Conservation (phyloP, 2,113 vertebrate species). For the Salvelinus fontinalis region DNA sequence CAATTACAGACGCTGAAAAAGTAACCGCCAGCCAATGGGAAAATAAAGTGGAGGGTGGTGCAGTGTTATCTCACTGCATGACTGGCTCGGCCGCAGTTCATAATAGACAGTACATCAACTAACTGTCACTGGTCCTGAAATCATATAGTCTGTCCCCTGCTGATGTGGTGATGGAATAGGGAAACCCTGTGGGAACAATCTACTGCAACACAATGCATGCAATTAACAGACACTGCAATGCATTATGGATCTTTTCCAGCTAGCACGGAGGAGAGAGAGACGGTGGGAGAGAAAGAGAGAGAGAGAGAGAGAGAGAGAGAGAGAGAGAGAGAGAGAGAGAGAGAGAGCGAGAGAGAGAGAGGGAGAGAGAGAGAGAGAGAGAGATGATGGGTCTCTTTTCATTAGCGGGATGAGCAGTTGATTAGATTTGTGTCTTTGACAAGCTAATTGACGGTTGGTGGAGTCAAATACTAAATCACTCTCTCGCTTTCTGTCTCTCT, state of each 20-base stretch:
- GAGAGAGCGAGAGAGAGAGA: not conserved
- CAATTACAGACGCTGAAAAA: too few relatives aligned
- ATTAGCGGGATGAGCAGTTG: constrained; percentile 62
- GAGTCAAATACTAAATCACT: constrained; percentile 74
- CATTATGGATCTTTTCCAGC: constrained; percentile 37
- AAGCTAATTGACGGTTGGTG: constrained; percentile 74
- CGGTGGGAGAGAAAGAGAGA: constrained; percentile 15
- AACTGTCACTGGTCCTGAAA: not conserved
- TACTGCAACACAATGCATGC: constrained; percentile 45
- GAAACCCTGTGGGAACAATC: constrained; percentile 44
- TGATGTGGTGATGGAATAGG: constrained; percentile 39
- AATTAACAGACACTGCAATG: constrained; percentile 57
- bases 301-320: constrained; percentile 24
- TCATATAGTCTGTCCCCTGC: constrained; percentile 43
- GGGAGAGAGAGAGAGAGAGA: constrained; percentile 23
- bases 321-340: constrained; percentile 15
- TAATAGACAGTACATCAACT: not conserved
- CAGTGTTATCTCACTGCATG: not conserved
- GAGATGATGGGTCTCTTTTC: constrained; percentile 48
- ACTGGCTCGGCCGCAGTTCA: not conserved
- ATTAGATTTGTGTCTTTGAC: constrained; percentile 79
- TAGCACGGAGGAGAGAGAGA: not conserved
- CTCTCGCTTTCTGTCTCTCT: constrained; percentile 45
- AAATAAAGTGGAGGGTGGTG: not conserved
- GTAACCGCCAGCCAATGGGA: not conserved